These are phyloP conservation scores for Perodicticus potto DNA, from an alignment of 2,797 vertebrate genomes.

Conservation along the genomic window DNA sequence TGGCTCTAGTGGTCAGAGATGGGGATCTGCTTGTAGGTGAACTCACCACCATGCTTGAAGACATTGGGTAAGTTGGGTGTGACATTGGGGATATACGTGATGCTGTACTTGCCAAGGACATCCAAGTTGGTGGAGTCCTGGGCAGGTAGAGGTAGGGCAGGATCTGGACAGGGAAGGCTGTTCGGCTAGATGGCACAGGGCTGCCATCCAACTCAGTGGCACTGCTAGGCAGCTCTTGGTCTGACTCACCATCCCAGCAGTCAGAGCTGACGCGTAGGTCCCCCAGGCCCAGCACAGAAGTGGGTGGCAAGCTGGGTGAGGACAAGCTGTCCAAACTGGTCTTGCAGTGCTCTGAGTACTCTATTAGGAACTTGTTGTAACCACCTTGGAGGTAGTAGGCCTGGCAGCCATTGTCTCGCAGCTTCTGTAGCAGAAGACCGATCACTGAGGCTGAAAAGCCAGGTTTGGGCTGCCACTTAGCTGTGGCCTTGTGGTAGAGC, in stretches of 20 bases:
- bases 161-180: conserved; percentile 98
- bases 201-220: conserved; percentile 97
- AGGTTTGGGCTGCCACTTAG: conserved; percentile 93
- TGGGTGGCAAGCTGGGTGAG: conserved; percentile 95
- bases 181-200: conserved; percentile 95
- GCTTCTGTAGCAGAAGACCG: conserved; percentile 95
- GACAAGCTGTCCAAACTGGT: conserved; percentile 94
- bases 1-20: no score
- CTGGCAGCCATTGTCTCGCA: conserved; percentile 97
- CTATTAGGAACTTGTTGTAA: conserved; percentile 97
- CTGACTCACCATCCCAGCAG: conserved; percentile 96
- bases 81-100: conserved; percentile 99
- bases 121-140: conserved; percentile 98
- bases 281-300: conserved; percentile 95
- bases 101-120: conserved; percentile 96
- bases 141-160: conserved; percentile 98
- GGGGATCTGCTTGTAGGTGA: no score
- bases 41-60: conserved; percentile 96
- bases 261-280: conserved; percentile 97
- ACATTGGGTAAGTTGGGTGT: conserved; percentile 99
- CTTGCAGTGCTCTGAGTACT: conserved; percentile 97
- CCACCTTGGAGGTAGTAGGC: conserved; percentile 97
- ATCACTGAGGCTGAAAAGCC: conserved; percentile 94
- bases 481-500: conserved; percentile 96
- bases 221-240: conserved; percentile 95